Evolutionary conservation across 2,797 vertebrate species (phyloP), one percentile per base, ranked within the genome.

Genomic region (Darevskia nairensis): DNA sequence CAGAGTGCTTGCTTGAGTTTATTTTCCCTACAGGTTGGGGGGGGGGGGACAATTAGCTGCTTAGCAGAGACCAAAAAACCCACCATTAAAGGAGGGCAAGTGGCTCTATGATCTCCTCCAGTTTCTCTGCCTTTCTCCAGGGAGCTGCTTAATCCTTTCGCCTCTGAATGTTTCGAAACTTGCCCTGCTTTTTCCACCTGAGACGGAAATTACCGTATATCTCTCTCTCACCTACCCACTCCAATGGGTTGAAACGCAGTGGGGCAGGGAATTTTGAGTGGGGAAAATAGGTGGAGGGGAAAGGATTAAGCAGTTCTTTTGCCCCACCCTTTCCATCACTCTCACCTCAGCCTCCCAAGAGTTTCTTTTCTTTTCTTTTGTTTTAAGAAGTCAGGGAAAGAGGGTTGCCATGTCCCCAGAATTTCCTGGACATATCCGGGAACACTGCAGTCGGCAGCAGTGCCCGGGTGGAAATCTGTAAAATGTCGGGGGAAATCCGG

Each of bases 251-350:
- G 66, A 84, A 84, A 61, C 17, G 3, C 50, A 75, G 39, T 8
- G 32, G 55, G 10, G 41, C 13, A 13, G 66, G 32, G 25, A 69
- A 74, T n/a, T 64, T 8, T 82, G 35, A 29, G 74, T n/a, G 25
- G 29, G 50, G 3, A 44, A 27, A 46, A 79, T 15, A 55, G 35
- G 17, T 44, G 25, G 41, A 27, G 41, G 75, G 4, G 44, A 25
- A 32, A 55, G 46, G 46, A 23, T 55, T 23, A 78, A 50, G 76
- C 11, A 29, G 61, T 3, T 13, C 55, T 11, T 64, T 64, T 55
- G 86, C 74, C 11, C 82, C 77, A 92, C 82, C 93, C 90, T 78
- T 92, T 86, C 89, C 90, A 25, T 64, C 3, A n/a, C 3, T 69
- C 66, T 27, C 44, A 19, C 6, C 46, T 29, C 17, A 64, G 35